Evolutionary conservation across 2,797 vertebrate species (phyloP).

Genomic region (Betta splendens): DNA sequence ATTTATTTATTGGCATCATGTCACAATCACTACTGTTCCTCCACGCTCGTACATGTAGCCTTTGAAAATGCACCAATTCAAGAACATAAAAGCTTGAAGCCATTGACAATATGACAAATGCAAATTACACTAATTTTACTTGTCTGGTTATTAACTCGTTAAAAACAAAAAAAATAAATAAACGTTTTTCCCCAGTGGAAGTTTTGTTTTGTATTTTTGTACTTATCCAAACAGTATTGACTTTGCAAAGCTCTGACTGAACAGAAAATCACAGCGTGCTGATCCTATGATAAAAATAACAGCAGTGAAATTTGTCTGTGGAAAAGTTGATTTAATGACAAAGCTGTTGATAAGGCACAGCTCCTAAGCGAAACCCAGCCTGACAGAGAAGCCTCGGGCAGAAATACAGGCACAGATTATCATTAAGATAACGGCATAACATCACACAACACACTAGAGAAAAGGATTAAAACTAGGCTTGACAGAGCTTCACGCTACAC

Average conservation of each 20-base stretch:
- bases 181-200: conserved; percentile 56
- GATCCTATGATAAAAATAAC: conserved; percentile 75
- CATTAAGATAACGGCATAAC: conserved; percentile 82
- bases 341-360: conserved; percentile 77
- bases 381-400: conserved; percentile 77
- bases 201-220: conserved; percentile 63
- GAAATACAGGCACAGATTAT: conserved; percentile 81
- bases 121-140: conserved; percentile 58
- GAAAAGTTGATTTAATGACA: conserved; percentile 81
- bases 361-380: conserved; percentile 71
- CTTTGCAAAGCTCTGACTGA: conserved; percentile 71
- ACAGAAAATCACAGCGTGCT: conserved; percentile 71
- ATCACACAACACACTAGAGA: conserved; percentile 75
- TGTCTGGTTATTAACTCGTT: conserved; percentile 57
- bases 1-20: conserved; percentile 35
- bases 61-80: conserved; percentile 46
- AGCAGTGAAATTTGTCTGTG: conserved; percentile 76
- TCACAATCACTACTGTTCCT: conserved; percentile 45
- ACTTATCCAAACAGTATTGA: conserved; percentile 50
- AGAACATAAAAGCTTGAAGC: conserved; percentile 45
- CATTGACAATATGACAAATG: conserved; percentile 62
- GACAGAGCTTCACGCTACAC: conserved; percentile 66
- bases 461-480: conserved; percentile 78
- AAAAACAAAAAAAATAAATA: conserved; percentile 37
- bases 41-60: conserved; percentile 47